Percentiles rank a stretch among this genome's conserved stretches.
Evolutionary conservation across 1,140 invertebrate species (phyloP).

Genomic region (Drosophila santomea): DNA sequence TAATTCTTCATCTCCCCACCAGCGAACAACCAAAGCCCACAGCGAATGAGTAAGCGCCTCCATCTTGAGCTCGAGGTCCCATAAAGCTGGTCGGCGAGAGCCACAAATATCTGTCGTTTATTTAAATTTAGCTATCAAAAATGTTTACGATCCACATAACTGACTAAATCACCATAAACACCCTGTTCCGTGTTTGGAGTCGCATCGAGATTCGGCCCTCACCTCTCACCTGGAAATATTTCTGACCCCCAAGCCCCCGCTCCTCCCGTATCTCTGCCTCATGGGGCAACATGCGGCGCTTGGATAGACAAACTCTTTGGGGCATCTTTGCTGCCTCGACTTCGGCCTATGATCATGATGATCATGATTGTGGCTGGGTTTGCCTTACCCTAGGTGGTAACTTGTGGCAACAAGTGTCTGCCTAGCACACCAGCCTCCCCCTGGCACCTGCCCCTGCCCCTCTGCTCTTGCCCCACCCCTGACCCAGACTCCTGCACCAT

Average conservation of each 20-base stretch:
- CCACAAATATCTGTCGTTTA: slow-evolving; percentile 84
- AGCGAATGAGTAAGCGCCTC: slow-evolving; percentile 71
- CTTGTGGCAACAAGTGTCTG: slow-evolving; percentile 79
- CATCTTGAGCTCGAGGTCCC: slow-evolving; percentile 36
- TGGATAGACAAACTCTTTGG: slow-evolving; percentile 51
- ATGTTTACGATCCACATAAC: slow-evolving; percentile 84
- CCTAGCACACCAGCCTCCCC: slow-evolving; percentile 41
- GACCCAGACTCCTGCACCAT: slow-evolving; percentile 39
- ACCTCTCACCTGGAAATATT: slow-evolving; percentile 11
- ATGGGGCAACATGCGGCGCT: slow-evolving; percentile 74
- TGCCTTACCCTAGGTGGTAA: slow-evolving; percentile 77
- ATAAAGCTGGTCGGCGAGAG: slow-evolving; percentile 55
- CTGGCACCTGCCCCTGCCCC: slow-evolving; percentile 10
- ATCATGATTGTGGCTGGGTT: slow-evolving; percentile 49
- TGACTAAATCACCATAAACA: slow-evolving; percentile 85
- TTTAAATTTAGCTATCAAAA: slow-evolving; percentile 85
- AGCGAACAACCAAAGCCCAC: slow-evolving; percentile 8
- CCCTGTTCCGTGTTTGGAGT: slow-evolving; percentile 76
- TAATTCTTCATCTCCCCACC: slow-evolving; percentile 65
- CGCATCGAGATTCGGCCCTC: slow-evolving; percentile 12
- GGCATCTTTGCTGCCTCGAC: slow-evolving; percentile 25
- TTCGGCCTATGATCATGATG: slow-evolving; percentile 21
- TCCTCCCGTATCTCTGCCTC: slow-evolving; percentile 1
- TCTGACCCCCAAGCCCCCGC: slow-evolving; percentile 1
- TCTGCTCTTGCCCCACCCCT: not conserved